Percentiles rank a stretch among this genome's conserved stretches.
phyloP scores from a whole-genome alignment of 2,113 vertebrate species.

The Podarcis cretensis region DNA sequence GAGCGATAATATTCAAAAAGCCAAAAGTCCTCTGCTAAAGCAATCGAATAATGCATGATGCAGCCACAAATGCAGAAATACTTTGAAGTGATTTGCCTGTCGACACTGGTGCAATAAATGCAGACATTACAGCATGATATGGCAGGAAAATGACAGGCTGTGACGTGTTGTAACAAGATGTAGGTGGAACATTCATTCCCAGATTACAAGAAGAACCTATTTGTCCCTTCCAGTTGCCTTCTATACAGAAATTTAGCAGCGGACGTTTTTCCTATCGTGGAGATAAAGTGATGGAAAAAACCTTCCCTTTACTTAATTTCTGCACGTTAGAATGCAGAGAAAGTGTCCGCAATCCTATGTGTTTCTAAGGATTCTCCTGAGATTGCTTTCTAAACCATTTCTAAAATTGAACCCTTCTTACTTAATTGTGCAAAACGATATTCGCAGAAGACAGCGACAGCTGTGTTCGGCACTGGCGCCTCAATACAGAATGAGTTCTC shows the following conservation, averaged over 20 bases:
- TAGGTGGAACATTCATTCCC: too few species aligned
- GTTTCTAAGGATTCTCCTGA: neutral
- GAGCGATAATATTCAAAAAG: neutral
- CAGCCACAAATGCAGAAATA: neutral
- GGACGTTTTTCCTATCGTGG: neutral
- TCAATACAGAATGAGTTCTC: neutral
- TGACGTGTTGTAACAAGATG: neutral
- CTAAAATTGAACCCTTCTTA: neutral
- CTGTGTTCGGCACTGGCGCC: neutral
- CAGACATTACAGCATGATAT: neutral
- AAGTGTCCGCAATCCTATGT: neutral
- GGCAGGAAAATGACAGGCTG: neutral
- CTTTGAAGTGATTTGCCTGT: neutral
- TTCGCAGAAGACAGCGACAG: neutral
- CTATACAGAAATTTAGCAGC: neutral
- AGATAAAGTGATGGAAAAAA: neutral
- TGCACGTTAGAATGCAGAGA: neutral
- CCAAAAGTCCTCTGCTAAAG: neutral
- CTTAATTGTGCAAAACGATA: neutral
- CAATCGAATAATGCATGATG: neutral
- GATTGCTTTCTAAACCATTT: neutral
- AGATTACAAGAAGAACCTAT: neutral
- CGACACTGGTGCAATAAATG: too few species aligned
- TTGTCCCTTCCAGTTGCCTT: neutral
- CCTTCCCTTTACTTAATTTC: neutral